Base-by-base conservation (phyloP, 2,113 vertebrate genomes). In the Butastur rufipennis region DNA sequence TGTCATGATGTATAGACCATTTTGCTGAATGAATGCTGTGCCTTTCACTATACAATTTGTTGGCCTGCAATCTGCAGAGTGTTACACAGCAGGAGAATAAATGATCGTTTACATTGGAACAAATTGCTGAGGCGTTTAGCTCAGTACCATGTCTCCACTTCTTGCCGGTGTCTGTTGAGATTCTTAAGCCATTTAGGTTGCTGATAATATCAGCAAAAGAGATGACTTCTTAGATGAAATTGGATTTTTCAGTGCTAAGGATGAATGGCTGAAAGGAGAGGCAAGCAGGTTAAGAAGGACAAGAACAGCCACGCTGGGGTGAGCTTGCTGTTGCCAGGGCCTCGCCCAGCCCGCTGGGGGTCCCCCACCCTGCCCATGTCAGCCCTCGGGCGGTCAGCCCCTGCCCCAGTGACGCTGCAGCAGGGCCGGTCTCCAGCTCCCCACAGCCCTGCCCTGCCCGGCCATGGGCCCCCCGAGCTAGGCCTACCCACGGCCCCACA, bases 401-500 rank as follows among this genome's bases (percentile, higher is more conserved):
- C 22, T 38, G 36, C 36, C 27, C 26, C 40, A n/a, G 29, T 3
- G 10, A 3, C 2, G 11, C 31, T 8, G 5, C 42, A 72, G 32
- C 38, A 63, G 27, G 10, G 47, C 31, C 6, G 1, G 15, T 40
- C 27, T 62, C 50, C 34, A 34, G 25, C 31, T 75, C 10, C 40
- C 6, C 19, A 31, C 47, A 18, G 43, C 26, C 26, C 45, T 63
- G 19, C 36, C 9, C 1, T 34, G n/a, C 47, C 62, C 1, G 4
- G 11, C n/a, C 1, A 0, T 10, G 20, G 6, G 2, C 7, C 6
- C 12, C 7, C 17, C 1, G 1, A 12, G 32, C 18, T 58, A 31
- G 50, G 25, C 11, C 18, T 71, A 7, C 10, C 14, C 11, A 0
- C 31, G 10, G 23, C 67, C 9, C 26, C 42, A 11, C 13, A 9